Percentiles rank a stretch among this genome's conserved stretches.
These are phyloP conservation scores for Spisula solida DNA, from an alignment of 2,888 invertebrate genomes.

Conservation along the genomic window DNA sequence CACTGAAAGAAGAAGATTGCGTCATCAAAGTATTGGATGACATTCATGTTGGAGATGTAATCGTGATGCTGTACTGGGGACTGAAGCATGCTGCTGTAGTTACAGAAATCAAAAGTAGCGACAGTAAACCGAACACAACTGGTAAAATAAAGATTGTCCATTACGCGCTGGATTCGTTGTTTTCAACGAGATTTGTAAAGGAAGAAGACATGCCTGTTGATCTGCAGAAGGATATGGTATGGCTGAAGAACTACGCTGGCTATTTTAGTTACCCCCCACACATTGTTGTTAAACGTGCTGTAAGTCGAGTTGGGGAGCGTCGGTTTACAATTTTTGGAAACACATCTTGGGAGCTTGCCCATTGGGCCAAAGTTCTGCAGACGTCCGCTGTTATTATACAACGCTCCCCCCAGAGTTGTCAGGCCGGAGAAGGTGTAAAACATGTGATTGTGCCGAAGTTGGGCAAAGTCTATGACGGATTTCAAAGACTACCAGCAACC, in stretches of 20 bases:
- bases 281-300: slow-evolving; percentile 47
- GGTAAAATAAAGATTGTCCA: slow-evolving; percentile 47
- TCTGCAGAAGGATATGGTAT: slow-evolving; percentile 36
- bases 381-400: slow-evolving; percentile 30
- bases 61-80: slow-evolving; percentile 46
- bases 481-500: slow-evolving; percentile 39
- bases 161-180: slow-evolving; percentile 40
- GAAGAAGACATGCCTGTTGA: slow-evolving; percentile 43
- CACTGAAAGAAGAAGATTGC: slow-evolving; percentile 30
- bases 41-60: slow-evolving; percentile 39
- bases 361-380: slow-evolving; percentile 58
- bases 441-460: slow-evolving; percentile 44
- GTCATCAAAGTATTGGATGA: slow-evolving; percentile 23
- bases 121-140: slow-evolving; percentile 27
- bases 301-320: slow-evolving; percentile 39
- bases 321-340: slow-evolving; percentile 33
- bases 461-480: slow-evolving; percentile 30
- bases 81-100: slow-evolving; percentile 53
- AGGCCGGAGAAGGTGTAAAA: background rate
- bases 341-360: slow-evolving; percentile 47
- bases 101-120: slow-evolving; percentile 11
- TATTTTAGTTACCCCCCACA: slow-evolving; percentile 37
- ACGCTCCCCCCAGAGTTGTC: background rate
- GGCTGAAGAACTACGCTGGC: slow-evolving; percentile 29
- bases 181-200: slow-evolving; percentile 46